These are phyloP conservation scores for Edolisoma coerulescens DNA, from an alignment of 2,113 vertebrate species.

Conservation along the genomic window DNA sequence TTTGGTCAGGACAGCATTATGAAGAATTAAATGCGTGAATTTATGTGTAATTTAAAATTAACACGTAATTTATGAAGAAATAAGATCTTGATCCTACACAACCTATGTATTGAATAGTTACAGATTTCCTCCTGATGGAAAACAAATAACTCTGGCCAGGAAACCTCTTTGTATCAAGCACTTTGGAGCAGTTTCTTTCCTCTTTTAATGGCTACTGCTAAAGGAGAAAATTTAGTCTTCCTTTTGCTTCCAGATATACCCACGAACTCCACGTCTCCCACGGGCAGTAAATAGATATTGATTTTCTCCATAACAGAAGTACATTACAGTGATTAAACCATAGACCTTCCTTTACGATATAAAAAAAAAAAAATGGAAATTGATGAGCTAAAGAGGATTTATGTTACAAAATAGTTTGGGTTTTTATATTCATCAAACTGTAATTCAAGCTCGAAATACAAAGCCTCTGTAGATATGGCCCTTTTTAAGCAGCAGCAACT, in stretches of 20 bases:
- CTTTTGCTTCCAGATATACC: not conserved
- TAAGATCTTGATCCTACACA: not conserved
- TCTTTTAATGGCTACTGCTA: not conserved
- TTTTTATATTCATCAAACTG: conserved; percentile 4
- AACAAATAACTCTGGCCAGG: not conserved
- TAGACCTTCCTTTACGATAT: not conserved
- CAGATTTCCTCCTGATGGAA: not conserved
- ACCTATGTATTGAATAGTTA: not conserved
- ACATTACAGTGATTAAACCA: conserved; percentile 29
- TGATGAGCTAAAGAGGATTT: conserved; percentile 20
- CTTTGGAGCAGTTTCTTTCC: not conserved
- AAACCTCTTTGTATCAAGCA: not conserved
- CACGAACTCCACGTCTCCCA: not conserved
- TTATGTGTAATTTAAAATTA: not conserved
- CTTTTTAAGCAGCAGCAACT: not conserved
- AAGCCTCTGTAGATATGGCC: not conserved
- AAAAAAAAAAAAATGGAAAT: not conserved
- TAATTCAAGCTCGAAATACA: not conserved
- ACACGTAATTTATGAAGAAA: not conserved
- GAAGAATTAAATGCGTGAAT: not conserved
- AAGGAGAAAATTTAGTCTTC: not conserved
- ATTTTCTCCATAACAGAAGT: conserved; percentile 23
- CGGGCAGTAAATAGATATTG: conserved; percentile 10
- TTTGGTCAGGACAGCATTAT: not conserved
- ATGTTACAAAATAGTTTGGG: not conserved